Base-by-base conservation (phyloP, 2,797 vertebrate species). In the Cyclura pinguis region DNA sequence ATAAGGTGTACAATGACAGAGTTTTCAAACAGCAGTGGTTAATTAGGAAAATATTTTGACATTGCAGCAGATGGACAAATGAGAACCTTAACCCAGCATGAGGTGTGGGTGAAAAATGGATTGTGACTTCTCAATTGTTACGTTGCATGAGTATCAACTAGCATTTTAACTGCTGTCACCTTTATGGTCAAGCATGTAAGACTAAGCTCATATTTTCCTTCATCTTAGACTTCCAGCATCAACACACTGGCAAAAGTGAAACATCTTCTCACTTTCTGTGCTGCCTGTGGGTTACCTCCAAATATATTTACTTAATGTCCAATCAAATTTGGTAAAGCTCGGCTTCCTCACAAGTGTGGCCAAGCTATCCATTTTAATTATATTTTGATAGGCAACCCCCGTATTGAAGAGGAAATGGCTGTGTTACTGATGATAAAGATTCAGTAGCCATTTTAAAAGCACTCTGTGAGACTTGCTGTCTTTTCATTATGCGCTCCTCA, bases 391-490 rank as follows among this genome's bases (percentile, higher is more conserved):
- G 57, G 20, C 32, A 78, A 35, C n/a, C 52, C 57, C 62, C 78
- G 8, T 55, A 32, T 67, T 47, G 57, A 80, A 62, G 64, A 89
- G 47, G 6, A 32, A 80, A 14, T 50, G 14, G 72, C 35, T 76
- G 38, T 9, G 62, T 52, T 77, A 69, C 83, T 80, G 83, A 32
- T 27, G n/a, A 52, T 89, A 78, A 85, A 85, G 55, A 89, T 76
- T 59, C 42, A 85, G 10, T n/a, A 35, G 47, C 38, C 42, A 80
- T 72, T 85, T 72, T 80, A 22, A 90, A 80, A 14, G 50, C 27
- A 35, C 73, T 78, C 32, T 81, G 14, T 52, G 57, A 1, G 47
- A 32, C 35, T 72, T 57, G 62, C 35, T 67, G 16, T 42, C 16
- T 89, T 85, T 69, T 80, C 35, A 80, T 59, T 52, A 80, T 16